A percentile compares a stretch with the other conserved stretches of the same genome.
phyloP scores from a whole-genome alignment of 2,113 vertebrate genomes.

The Mirounga angustirostris region DNA sequence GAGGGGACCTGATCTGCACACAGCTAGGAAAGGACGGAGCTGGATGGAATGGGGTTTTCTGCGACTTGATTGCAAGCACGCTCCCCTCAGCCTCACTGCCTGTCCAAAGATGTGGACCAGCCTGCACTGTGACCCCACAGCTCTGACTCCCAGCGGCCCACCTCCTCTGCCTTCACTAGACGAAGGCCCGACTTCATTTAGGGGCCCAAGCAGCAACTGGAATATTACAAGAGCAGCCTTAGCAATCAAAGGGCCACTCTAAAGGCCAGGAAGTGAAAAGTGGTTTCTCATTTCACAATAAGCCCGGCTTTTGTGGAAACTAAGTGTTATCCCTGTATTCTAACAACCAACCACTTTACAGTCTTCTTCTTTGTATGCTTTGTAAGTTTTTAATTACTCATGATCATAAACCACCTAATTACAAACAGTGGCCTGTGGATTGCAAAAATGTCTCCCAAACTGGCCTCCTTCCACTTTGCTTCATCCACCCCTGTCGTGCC shows the following conservation, averaged over 20 bases:
- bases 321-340: not conserved
- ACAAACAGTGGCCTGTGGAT: not conserved
- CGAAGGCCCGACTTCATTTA: not conserved
- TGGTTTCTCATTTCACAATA: not conserved
- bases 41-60: not conserved
- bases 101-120: not conserved
- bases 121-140: rapidly evolving
- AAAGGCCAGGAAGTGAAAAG: not conserved
- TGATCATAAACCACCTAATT: not conserved
- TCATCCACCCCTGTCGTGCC: not conserved
- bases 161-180: not conserved
- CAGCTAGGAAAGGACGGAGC: not conserved
- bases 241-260: not conserved
- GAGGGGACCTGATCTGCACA: not conserved
- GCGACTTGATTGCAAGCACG: not conserved
- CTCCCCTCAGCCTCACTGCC: not conserved
- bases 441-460: not conserved
- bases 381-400: not conserved
- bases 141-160: not conserved
- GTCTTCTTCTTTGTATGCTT: not conserved
- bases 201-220: not conserved
- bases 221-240: not conserved
- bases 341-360: not conserved
- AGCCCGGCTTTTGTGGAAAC: not conserved
- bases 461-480: not conserved